Base-by-base conservation (phyloP, 2,797 vertebrate genomes). In the Enoplosus armatus region DNA sequence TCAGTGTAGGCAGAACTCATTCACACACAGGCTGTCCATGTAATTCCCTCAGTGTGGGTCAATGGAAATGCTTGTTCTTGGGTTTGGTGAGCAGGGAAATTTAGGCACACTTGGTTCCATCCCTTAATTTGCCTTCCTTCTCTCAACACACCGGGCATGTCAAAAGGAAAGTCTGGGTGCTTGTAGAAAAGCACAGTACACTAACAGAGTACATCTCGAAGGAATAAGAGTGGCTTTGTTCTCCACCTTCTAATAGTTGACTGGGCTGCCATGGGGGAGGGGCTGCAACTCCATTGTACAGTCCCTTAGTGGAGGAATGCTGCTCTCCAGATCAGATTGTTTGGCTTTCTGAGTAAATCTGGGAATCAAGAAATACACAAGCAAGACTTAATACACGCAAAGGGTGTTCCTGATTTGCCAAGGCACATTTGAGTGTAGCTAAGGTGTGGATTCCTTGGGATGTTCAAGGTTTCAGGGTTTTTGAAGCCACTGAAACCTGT, bases 181-280 rank as follows among this genome's bases (percentile, higher is more conserved):
- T 63, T 77, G 50, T 77, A 67, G 55, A 76, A 79, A 80, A 50
- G 68, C 51, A 43, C 50, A 8, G 48, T 67, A 59, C 73, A 16
- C 66, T 68, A 39, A 69, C 37, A 45, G 78, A 56, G 63, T 70
- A 82, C 47, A 88, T 90, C 72, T 84, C 51, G 0, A 87, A 90
- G 77, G 87, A 87, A 93, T 91, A 91, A 90, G 73, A 88, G 90
- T 85, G 70, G 41, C 90, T 90, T 92, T 92, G 91, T 92, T 90
- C 80, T 71, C 79, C 81, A 86, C 84, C 86, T 90, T 91, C 75
- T 91, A 87, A 80, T 83, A 89, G 84, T 87, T 84, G 82, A 84
- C 83, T 77, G 37, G 78, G 51, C 75, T 83, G 63, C 72, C 6
- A 22, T 69, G 82, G 77, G 86, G 89, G 88, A 87, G 84, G 85